phyloP scores from a whole-genome alignment of 2,797 vertebrate species.

The Cuculus canorus region DNA sequence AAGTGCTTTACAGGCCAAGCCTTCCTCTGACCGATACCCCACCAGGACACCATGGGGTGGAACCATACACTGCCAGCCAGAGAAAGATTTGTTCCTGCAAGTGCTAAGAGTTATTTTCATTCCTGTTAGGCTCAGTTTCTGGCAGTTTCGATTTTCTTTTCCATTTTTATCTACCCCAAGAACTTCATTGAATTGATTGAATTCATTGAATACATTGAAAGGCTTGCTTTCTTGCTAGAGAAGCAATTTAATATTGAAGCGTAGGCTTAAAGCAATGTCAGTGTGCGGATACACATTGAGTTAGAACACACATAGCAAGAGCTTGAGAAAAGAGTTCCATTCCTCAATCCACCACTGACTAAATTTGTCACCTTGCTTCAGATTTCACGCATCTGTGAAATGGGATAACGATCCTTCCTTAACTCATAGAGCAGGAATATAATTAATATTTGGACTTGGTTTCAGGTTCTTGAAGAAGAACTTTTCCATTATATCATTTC shows the following conservation, averaged over 20 bases:
- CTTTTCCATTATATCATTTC: not conserved
- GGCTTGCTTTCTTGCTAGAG: not conserved
- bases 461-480: conserved; percentile 15
- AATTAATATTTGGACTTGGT: not conserved
- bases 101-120: not conserved
- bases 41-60: not conserved
- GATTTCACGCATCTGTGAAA: conserved; percentile 8
- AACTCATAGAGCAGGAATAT: conserved; percentile 17
- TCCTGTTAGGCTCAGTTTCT: not conserved
- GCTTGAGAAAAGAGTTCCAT: not conserved
- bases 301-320: not conserved
- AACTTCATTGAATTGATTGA: not conserved
- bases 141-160: not conserved
- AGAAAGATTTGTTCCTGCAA: not conserved
- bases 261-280: not conserved
- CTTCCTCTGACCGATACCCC: not conserved
- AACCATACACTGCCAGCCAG: not conserved
- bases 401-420: not conserved
- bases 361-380: not conserved
- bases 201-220: not conserved
- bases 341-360: not conserved
- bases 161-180: not conserved
- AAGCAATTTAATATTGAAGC: not conserved
- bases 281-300: not conserved
- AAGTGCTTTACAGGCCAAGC: not conserved